Base-by-base conservation (phyloP, 2,797 vertebrate species). In the Notolepis coatsorum region DNA sequence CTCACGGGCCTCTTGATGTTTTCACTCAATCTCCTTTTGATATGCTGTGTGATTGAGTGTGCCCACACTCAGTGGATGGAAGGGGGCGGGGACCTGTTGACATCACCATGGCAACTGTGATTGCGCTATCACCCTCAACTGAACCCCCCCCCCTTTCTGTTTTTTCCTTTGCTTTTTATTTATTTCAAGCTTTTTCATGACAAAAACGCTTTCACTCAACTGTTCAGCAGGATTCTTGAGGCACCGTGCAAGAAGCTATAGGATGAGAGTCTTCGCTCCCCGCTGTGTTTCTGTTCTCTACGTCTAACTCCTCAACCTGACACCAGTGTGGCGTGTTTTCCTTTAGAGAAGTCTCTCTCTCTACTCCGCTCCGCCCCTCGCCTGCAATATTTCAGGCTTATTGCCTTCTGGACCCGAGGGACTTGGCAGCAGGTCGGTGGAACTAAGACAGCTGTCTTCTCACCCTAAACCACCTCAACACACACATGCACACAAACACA, bases 91-190 rank as follows among this genome's bases (percentile, higher is more conserved):
- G 54, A 73, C 71, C 56, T 61, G 65, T 68, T 65, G 50, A 71
- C 65, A 38, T 80, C 55, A 2, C 71, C 75, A 68, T 74, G 68
- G 73, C 55, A 85, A 84, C 76, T 21, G 64, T 17, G 12, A 53
- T 66, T 59, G 15, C 65, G 50, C 39, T 20, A 48, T 67, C 38
- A 48, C 43, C 47, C 45, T 43, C 51, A 62, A 53, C 25, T 31
- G 0, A 2, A 28, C 9, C 49, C 9, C n/a, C n/a, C n/a, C n/a
- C n/a, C 7, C 5, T 13, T 35, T 8, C 55, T 10, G 46, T 56
- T 28, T 12, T 13, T 45, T 49, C 13, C 28, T 7, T 39, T 43
- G 51, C 3, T 17, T 13, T 35, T n/a, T n/a, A n/a, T n/a, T n/a
- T n/a, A n/a, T n/a, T n/a, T n/a, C n/a, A n/a, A n/a, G n/a, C n/a